Evolutionary conservation across 1,140 invertebrate species (phyloP).

Genomic region (Drosophila sp.): DNA sequence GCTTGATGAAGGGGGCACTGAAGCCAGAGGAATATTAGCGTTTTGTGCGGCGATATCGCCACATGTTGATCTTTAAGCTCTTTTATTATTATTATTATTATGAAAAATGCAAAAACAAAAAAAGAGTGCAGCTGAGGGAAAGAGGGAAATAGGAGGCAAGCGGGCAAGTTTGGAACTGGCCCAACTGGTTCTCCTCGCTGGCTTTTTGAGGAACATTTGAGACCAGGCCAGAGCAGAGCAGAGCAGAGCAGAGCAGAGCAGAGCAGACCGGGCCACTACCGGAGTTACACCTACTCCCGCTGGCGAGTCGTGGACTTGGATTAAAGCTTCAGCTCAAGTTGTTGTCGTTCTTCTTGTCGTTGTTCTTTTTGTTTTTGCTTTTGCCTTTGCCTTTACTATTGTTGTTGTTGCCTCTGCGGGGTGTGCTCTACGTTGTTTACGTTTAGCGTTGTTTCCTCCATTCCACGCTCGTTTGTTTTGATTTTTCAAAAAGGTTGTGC

Average conservation of each 20-base stretch:
- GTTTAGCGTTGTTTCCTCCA: constrained; percentile 73
- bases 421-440: constrained; percentile 70
- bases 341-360: not conserved
- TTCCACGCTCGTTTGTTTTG: constrained; percentile 79
- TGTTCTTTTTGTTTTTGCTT: not conserved
- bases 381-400: not conserved
- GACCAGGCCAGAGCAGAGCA: constrained; percentile 11
- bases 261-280: constrained; percentile 44
- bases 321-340: constrained; percentile 11
- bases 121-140: not conserved
- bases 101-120: constrained; percentile 38
- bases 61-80: constrained; percentile 47
- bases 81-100: constrained; percentile 48
- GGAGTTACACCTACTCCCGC: constrained; percentile 69
- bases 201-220: constrained; percentile 27
- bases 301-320: constrained; percentile 43
- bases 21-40: constrained; percentile 6
- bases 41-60: constrained; percentile 35
- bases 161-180: constrained; percentile 33
- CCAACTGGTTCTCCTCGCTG: constrained; percentile 38
- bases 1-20: not conserved
- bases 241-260: constrained; percentile 2
- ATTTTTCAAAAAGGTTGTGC: constrained; percentile 66
- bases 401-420: constrained; percentile 39
- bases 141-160: constrained; percentile 2